Evolutionary conservation across 2,113 vertebrate genomes (phyloP).

Genomic region (Rhombomys opimus): DNA sequence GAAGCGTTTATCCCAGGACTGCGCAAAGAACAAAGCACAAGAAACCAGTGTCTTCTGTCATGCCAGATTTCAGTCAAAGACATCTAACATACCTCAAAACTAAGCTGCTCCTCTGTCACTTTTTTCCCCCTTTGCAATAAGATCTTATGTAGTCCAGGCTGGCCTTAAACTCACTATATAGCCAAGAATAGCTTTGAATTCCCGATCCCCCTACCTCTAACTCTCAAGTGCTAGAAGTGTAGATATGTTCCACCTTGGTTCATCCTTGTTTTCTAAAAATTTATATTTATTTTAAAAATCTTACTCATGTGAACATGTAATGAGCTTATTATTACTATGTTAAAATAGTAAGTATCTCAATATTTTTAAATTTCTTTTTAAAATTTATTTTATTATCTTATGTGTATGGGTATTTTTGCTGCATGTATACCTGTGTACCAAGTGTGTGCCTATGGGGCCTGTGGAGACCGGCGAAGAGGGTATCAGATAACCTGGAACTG

Average conservation of each 20-base stretch:
- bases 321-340: slow-evolving; percentile 22
- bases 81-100: background rate
- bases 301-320: background rate
- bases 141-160: background rate
- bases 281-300: background rate
- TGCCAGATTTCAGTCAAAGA: background rate
- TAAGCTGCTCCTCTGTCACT: background rate
- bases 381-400: background rate
- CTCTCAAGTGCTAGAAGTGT: background rate
- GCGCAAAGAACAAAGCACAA: background rate
- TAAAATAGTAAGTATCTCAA: background rate
- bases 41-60: background rate
- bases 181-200: background rate
- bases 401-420: background rate
- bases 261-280: background rate
- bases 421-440: background rate
- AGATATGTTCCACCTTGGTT: background rate
- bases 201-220: background rate
- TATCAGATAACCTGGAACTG: background rate
- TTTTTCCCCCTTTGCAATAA: background rate
- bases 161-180: background rate
- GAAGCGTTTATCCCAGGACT: background rate
- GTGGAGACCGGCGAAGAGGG: background rate
- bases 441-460: background rate
- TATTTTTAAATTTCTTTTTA: background rate